Evolutionary conservation across 2,888 invertebrate genomes (phyloP).

Genomic region (Latrodectus elegans): DNA sequence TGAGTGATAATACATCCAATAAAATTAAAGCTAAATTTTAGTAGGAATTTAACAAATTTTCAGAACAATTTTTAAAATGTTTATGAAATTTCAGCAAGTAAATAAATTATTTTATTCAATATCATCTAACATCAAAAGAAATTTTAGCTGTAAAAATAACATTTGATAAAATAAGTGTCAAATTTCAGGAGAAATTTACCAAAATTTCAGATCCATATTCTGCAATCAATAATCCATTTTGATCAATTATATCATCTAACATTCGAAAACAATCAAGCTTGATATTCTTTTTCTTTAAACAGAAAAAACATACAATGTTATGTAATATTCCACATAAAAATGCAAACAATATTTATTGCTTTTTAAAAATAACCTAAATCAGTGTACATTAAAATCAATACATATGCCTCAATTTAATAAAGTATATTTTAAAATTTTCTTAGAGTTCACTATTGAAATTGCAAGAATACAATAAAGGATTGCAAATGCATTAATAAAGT

Average conservation of each 20-base stretch:
- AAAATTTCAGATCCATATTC: conserved; percentile 51
- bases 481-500: too few relatives aligned
- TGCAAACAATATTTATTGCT: too few relatives aligned
- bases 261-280: conserved; percentile 47
- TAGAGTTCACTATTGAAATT: too few relatives aligned
- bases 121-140: background rate
- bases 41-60: too few relatives aligned
- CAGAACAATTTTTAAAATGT: background rate
- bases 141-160: background rate
- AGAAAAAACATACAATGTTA: background rate
- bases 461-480: too few relatives aligned
- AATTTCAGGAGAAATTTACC: conserved; percentile 18
- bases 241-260: conserved; percentile 44
- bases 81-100: background rate
- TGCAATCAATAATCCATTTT: conserved; percentile 18
- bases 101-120: background rate
- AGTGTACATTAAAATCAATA: too few relatives aligned
- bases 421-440: too few relatives aligned
- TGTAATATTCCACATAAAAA: background rate
- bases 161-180: background rate
- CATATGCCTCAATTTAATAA: too few relatives aligned
- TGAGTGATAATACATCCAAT: too few relatives aligned
- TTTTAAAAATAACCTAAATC: too few relatives aligned
- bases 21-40: too few relatives aligned
- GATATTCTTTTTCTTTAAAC: conserved; percentile 25